phyloP scores from a whole-genome alignment of 2,888 invertebrate species.

The Rhyacophila evoluta region DNA sequence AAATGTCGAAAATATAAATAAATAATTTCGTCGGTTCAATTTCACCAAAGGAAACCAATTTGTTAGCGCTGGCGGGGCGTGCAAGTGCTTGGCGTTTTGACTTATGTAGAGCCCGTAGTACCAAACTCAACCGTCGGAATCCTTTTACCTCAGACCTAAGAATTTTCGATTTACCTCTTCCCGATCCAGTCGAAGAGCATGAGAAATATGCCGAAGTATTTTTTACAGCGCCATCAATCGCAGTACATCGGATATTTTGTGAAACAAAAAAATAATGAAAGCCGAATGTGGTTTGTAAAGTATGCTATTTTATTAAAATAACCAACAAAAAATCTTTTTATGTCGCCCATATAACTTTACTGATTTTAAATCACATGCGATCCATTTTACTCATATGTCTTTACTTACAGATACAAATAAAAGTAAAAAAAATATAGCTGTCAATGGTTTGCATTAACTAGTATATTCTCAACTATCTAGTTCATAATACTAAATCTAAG shows the following conservation, averaged over 20 bases:
- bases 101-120: conserved; percentile 2
- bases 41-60: conserved; percentile 8
- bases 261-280: conserved; percentile 11
- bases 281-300: background rate
- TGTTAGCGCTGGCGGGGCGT: conserved; percentile 13
- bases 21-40: conserved; percentile 19
- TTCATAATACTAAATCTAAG: no score
- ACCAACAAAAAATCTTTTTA: background rate
- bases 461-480: no score
- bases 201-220: background rate
- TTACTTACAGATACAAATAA: no score
- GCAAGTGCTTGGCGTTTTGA: conserved; percentile 18
- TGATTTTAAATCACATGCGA: no score
- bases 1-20: background rate
- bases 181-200: background rate
- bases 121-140: background rate
- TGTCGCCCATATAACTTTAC: no score
- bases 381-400: no score
- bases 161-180: conserved; percentile 22
- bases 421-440: no score
- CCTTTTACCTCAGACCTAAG: background rate
- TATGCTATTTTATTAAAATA: background rate
- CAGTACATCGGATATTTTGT: background rate
- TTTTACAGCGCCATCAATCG: background rate
- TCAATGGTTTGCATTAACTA: no score